Base-by-base conservation (phyloP, 2,888 invertebrate species). In the Criorhina ranunculi region DNA sequence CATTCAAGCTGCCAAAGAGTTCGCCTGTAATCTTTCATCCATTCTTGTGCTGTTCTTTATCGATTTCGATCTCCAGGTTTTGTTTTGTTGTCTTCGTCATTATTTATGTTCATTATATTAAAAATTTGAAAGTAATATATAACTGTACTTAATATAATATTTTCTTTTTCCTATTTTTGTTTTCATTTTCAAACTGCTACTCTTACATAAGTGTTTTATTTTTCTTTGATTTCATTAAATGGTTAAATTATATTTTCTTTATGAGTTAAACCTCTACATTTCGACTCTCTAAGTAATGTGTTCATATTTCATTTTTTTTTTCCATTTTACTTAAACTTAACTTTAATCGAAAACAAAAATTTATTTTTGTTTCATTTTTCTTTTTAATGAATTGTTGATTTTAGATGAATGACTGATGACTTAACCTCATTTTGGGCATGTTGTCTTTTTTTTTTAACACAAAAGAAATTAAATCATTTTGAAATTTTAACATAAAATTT, bases 351-450 rank as follows among this genome's bases (percentile, higher is more conserved):
- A 70, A 85, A 75, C 53, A 60, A 70, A 80, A 70, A 73, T 55
- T 69, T 33, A 51, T 55, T 67, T 55, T 49, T 60, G 12, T 62
- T 55, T 66, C 60, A 12, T 49, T 49, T 33, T 49, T 15, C 40
- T 53, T 51, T 72, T 51, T 17, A 59, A 60, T 69, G 59, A 69
- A 46, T 55, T 82, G 66, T 82, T 72, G 70, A 59, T 59, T 64
- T 62, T 67, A 4, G 72, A 85, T 85, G 85, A 75, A 80, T 80
- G 85, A 80, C 69, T 85, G 85, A 85, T 85, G 85, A 85, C 80
- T 85, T 85, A 80, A 76, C 85, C 85, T 85, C 85, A 76, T 73
- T 76, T 75, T 76, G 75, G 85, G 85, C 85, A 85, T 85, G 85
- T 85, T 85, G 85, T 85, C 85, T 85, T 85, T 79, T 78, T 70